These are phyloP conservation scores for Hymenochirus boettgeri DNA, from an alignment of 2,113 vertebrate genomes.

Conservation along the genomic window DNA sequence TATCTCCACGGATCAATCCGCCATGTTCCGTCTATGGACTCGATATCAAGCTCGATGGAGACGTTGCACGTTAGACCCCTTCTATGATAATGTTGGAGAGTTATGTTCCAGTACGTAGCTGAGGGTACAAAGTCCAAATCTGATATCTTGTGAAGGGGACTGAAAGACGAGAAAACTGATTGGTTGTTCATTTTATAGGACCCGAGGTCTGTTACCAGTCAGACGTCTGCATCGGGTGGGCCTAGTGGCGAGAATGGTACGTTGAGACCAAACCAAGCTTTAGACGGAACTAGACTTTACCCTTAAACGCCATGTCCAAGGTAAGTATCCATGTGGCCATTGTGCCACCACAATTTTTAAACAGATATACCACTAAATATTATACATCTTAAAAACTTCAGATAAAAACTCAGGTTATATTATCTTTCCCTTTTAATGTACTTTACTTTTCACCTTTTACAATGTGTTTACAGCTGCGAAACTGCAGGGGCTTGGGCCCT, in stretches of 20 bases:
- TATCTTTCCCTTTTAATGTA: no score
- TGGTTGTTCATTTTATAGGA: conserved; percentile 47
- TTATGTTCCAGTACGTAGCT: conserved; percentile 20
- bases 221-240: conserved; percentile 16
- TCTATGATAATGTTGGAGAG: conserved; percentile 41
- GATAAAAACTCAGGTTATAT: no score
- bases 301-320: conserved; percentile 1
- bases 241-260: conserved; percentile 47
- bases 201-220: conserved; percentile 41
- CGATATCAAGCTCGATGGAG: conserved; percentile 67
- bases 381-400: no score
- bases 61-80: conserved; percentile 56
- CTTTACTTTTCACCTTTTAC: no score
- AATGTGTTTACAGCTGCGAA: no score
- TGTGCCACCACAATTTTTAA: no score
- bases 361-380: no score
- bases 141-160: no score
- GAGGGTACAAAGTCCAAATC: no score
- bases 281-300: conserved; percentile 1
- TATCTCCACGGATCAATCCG: conserved; percentile 64
- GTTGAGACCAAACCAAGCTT: conserved; percentile 1
- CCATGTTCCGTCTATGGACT: conserved; percentile 71
- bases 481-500: no score
- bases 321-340: not conserved
- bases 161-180: no score